phyloP scores from a whole-genome alignment of 2,888 invertebrate genomes.

The Augiades crinisus region DNA sequence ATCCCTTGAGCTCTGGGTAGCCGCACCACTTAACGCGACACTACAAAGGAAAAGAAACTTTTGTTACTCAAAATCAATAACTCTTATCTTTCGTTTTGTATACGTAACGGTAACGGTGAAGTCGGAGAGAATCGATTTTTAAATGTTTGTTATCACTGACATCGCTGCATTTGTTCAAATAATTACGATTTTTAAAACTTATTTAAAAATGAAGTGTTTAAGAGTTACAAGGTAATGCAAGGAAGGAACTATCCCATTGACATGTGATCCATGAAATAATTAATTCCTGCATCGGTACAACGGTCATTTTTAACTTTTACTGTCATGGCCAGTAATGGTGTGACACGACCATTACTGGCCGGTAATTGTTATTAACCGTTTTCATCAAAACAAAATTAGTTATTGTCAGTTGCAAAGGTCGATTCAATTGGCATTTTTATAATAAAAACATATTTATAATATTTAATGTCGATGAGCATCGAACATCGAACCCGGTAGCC shows the following conservation, averaged over 20 bases:
- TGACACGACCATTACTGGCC: too few relatives aligned
- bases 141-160: not conserved
- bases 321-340: too few relatives aligned
- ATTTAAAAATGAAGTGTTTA: not conserved
- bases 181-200: not conserved
- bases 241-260: too few relatives aligned
- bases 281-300: too few relatives aligned
- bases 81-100: slow-evolving; percentile 59
- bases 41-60: slow-evolving; percentile 51
- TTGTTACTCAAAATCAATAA: slow-evolving; percentile 55
- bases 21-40: slow-evolving; percentile 60
- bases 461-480: too few relatives aligned
- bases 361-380: not conserved
- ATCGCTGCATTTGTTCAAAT: not conserved
- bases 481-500: not conserved
- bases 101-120: slow-evolving; percentile 54
- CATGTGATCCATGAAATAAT: too few relatives aligned
- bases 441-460: slow-evolving; percentile 40
- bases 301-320: not conserved
- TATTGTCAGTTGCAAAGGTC: slow-evolving; percentile 1
- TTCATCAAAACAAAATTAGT: not conserved
- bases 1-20: slow-evolving; percentile 58
- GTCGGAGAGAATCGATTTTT: slow-evolving; percentile 31
- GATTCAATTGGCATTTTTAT: not conserved
- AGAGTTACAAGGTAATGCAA: too few relatives aligned